A percentile compares a stretch with the other conserved stretches of the same genome.
Evolutionary conservation across 2,797 vertebrate species (phyloP).

Genomic region (Poecilia velifera): DNA sequence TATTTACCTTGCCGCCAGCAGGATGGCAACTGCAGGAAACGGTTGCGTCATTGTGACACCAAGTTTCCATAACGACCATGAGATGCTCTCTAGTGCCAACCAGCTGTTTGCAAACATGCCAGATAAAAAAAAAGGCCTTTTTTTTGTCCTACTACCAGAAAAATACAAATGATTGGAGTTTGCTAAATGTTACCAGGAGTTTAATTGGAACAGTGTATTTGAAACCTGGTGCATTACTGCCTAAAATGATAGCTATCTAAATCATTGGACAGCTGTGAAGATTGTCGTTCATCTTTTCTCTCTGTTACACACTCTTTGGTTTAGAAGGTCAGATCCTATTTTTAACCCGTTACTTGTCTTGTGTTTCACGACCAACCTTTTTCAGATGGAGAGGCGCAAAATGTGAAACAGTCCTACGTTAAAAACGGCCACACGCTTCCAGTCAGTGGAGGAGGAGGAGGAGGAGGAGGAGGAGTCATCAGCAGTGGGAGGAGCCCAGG

Average conservation of each 20-base stretch:
- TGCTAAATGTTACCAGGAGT: background rate
- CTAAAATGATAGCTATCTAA: background rate
- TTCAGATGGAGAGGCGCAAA: constrained; percentile 81
- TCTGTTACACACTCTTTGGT: background rate
- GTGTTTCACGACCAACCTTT: constrained; percentile 19
- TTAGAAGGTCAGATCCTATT: background rate
- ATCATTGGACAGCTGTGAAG: background rate
- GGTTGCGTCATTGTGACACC: background rate
- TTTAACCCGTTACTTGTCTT: background rate
- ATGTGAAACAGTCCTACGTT: constrained; percentile 79
- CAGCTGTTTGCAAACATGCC: background rate
- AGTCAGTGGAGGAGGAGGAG: constrained; percentile 60
- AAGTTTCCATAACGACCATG: background rate
- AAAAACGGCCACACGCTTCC: constrained; percentile 94
- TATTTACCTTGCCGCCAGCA: background rate
- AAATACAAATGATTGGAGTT: background rate
- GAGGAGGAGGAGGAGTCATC: constrained; percentile 37
- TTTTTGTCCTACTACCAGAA: background rate
- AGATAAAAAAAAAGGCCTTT: background rate
- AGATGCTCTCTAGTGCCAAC: background rate
- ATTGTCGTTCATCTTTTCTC: background rate
- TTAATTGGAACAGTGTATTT: background rate
- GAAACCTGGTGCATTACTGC: background rate
- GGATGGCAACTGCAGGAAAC: background rate
- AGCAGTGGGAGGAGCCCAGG: constrained; percentile 64